A percentile compares a stretch with the other conserved stretches of the same genome.
Evolutionary conservation across 92 coral and sea anemone species (phyloP).

Genomic region (Epizoanthus ramosus): DNA sequence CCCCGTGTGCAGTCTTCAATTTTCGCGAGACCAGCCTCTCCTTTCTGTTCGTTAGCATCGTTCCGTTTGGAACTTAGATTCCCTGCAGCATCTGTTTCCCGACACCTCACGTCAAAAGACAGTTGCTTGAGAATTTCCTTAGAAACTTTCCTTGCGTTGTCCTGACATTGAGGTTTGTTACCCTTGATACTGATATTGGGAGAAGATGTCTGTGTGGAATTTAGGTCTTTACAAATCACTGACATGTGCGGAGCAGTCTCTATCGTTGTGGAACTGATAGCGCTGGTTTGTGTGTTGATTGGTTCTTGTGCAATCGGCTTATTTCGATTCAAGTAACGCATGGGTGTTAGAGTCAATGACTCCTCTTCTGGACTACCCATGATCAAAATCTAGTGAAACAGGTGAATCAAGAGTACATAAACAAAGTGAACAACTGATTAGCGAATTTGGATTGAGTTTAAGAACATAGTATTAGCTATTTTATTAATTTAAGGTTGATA

Average conservation of each 20-base stretch:
- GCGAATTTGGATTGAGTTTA: too few relatives aligned
- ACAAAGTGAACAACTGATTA: too few relatives aligned
- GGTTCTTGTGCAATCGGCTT: neutral
- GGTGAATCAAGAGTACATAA: too few relatives aligned
- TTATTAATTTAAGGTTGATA: too few relatives aligned
- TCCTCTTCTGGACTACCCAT: slow-evolving; percentile 20
- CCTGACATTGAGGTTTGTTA: neutral
- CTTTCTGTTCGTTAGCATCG: too few relatives aligned
- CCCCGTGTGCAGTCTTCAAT: too few relatives aligned
- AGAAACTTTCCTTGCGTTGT: neutral
- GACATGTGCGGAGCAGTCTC: neutral
- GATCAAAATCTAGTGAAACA: neutral
- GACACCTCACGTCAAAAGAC: neutral
- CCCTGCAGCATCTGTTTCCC: neutral
- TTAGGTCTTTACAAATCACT: neutral
- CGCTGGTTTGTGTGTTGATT: too few relatives aligned
- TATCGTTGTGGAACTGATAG: neutral
- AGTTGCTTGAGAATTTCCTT: neutral
- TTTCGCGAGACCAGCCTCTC: too few relatives aligned
- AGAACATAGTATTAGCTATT: too few relatives aligned
- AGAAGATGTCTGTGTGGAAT: neutral
- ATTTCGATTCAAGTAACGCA: neutral
- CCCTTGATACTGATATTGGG: neutral
- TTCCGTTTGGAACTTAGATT: neutral
- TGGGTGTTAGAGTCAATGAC: neutral